These are phyloP conservation scores for Petrocephalus schoutedeni DNA, from an alignment of 2,797 vertebrate species.

Conservation along the genomic window DNA sequence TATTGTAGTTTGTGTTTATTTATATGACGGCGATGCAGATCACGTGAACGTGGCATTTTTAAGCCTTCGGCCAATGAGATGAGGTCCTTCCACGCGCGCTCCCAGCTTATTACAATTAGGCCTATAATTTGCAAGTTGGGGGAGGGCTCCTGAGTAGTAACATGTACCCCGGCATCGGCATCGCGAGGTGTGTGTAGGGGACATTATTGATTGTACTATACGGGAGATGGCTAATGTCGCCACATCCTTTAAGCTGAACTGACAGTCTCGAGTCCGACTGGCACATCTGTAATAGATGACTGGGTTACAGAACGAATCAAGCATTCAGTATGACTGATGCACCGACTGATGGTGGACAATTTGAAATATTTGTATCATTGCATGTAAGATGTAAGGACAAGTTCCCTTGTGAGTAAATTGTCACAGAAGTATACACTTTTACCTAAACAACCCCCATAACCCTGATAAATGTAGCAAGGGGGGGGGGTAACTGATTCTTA, in stretches of 20 bases:
- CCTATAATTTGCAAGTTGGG: conserved; percentile 32
- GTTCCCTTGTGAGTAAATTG: neutral
- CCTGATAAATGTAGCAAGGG: neutral
- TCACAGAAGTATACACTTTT: neutral
- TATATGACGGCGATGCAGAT: conserved; percentile 60
- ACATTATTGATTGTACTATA: conserved; percentile 33
- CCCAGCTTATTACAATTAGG: conserved; percentile 56
- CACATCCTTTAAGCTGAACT: neutral
- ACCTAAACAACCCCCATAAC: neutral
- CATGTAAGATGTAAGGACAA: neutral
- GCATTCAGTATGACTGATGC: neutral
- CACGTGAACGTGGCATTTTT: conserved; percentile 19
- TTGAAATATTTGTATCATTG: neutral
- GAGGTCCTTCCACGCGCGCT: conserved; percentile 46
- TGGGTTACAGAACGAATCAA: neutral
- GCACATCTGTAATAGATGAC: neutral
- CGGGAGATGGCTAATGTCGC: neutral
- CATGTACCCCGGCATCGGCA: conserved; percentile 36
- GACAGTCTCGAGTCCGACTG: neutral
- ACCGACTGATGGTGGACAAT: neutral
- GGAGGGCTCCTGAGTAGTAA: conserved; percentile 41
- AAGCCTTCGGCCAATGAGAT: conserved; percentile 28
- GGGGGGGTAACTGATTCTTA: neutral
- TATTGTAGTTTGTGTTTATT: conserved; percentile 55
- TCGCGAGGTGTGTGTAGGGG: conserved; percentile 49